These are phyloP conservation scores for Microctenopoma stevenorrisi DNA, from an alignment of 2,797 vertebrate genomes.

Conservation along the genomic window DNA sequence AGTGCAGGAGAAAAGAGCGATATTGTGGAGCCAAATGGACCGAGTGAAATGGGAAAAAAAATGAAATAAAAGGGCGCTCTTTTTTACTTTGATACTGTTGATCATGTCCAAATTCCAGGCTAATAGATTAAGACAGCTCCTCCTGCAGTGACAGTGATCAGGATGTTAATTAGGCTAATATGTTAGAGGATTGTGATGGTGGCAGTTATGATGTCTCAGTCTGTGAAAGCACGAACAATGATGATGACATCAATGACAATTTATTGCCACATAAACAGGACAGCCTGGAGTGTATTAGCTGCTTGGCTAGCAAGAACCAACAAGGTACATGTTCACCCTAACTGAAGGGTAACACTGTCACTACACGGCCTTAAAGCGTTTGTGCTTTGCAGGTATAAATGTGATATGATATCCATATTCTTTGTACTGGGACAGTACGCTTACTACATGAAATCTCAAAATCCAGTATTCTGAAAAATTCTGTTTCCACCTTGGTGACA, in stretches of 20 bases:
- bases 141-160: conserved; percentile 56
- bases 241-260: conserved; percentile 54
- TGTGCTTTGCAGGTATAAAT: not conserved
- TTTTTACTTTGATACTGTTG: conserved; percentile 40
- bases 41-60: conserved; percentile 26
- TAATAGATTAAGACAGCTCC: conserved; percentile 47
- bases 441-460: too few relatives aligned
- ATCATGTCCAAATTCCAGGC: conserved; percentile 52
- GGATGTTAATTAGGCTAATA: conserved; percentile 58
- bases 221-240: conserved; percentile 47
- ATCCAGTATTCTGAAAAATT: too few relatives aligned
- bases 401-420: not conserved
- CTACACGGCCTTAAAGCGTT: not conserved
- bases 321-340: conserved; percentile 19
- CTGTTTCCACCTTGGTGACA: too few relatives aligned
- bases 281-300: conserved; percentile 31
- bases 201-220: conserved; percentile 44
- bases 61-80: not conserved
- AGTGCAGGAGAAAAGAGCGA: conserved; percentile 16
- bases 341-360: not conserved
- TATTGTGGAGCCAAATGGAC: conserved; percentile 31
- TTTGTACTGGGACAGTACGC: not conserved
- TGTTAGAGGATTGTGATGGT: conserved; percentile 44
- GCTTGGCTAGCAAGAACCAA: conserved; percentile 13
- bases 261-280: conserved; percentile 37